Conservation (phyloP, 2,113 vertebrate species). For the Gavia stellata region DNA sequence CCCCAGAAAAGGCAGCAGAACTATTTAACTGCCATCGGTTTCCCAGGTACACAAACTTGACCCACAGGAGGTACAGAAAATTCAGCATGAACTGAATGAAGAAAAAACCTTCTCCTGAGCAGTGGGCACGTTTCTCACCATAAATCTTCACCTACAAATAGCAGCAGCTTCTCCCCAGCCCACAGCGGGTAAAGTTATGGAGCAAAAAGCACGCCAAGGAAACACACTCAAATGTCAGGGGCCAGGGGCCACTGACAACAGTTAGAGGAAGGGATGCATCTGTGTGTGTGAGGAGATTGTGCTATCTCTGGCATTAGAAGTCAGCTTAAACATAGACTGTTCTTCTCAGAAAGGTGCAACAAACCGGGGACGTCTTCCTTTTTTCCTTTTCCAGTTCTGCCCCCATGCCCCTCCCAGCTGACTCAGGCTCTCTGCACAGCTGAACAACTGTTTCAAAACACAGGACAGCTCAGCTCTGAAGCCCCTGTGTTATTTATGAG, state of each 20-base stretch:
- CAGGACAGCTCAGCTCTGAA: not conserved
- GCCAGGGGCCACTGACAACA: not conserved
- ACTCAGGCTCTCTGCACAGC: not conserved
- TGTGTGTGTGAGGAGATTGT: not conserved
- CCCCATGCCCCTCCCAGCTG: rapidly evolving
- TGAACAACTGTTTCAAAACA: not conserved
- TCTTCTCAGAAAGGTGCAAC: not conserved
- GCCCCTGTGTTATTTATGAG: conserved; percentile 29
- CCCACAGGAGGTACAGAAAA: not conserved
- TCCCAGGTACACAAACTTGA: not conserved
- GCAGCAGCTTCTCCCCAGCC: not conserved
- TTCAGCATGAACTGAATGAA: not conserved
- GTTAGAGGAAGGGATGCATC: not conserved
- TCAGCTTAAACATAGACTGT: not conserved
- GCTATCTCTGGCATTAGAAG: not conserved
- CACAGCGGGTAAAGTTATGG: not conserved
- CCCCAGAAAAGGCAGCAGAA: not conserved
- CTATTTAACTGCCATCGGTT: not conserved
- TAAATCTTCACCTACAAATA: conserved; percentile 50
- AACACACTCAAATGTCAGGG: not conserved
- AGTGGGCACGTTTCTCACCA: conserved; percentile 63
- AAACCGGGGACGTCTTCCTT: not conserved
- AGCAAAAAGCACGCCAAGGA: not conserved
- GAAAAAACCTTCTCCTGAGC: conserved; percentile 38
- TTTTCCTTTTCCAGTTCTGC: not conserved